Evolutionary conservation across 2,113 vertebrate genomes (phyloP), one percentile per base, ranked within the genome.

Genomic region (Bagarius yarrelli): DNA sequence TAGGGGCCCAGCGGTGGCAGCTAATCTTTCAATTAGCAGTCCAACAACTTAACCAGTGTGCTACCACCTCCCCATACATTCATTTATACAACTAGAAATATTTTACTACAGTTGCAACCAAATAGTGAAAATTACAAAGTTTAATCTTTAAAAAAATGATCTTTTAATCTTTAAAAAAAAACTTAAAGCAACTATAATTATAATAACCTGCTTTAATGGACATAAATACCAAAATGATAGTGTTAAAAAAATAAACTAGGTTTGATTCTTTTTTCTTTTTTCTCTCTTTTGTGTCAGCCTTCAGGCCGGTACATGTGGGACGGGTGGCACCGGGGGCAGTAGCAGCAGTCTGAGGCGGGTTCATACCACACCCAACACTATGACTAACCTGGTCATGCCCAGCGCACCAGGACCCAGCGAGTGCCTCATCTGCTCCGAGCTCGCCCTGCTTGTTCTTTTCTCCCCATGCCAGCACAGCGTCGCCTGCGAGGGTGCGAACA

Each of bases 401-500:
- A 92, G 90, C 0, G 77, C 55, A 0, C 90, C 82, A 1, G 94
- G 91, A 4, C 96, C 96, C 64, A 94, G 95, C 0, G 98, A 99
- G 92, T 99, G 98, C 92, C 93, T 99, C 88, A 98, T 99, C 91
- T 99, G 98, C 90, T 99, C 97, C 0, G 97, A 99, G 86, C 93
- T 97, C 85, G 94, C 96, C 3, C 89, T 96, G 87, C 95, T 99
- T 55, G 93, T 99, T 73, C 93, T 94, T 27, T 99, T 99, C 91
- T 93, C 93, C 44, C 98, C 98, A 0, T 99, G 98, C 87, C 96
- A 98, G 89, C 98, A 99, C 93, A 97, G 95, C 16, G 96, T 97
- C 1, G 96, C 96, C 63, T 99, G 98, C 80, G 97, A 99, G 93
- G 98, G 98, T 99, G 84, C 44, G 15, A 5, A 76, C 4, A 50